A percentile compares a stretch with the other conserved stretches of the same genome.
Evolutionary conservation across 1,140 invertebrate species (phyloP).

Genomic region (Metopolophium dirhodum): DNA sequence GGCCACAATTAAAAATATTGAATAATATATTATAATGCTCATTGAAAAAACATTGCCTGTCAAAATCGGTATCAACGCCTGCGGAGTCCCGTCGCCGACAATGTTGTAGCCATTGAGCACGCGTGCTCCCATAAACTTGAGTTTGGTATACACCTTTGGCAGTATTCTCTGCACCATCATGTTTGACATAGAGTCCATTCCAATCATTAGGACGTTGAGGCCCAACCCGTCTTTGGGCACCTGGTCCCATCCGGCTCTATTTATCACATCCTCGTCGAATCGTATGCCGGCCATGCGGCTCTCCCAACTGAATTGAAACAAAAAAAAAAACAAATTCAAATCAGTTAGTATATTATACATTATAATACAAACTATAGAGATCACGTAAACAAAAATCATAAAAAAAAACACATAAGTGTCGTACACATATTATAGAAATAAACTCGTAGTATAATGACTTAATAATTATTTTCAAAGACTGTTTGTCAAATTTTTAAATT

Average conservation of each 20-base stretch:
- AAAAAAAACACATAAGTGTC: too few relatives aligned
- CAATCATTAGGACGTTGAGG: slow-evolving; percentile 86
- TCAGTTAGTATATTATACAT: too few relatives aligned
- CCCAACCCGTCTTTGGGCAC: slow-evolving; percentile 66
- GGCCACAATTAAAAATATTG: not conserved
- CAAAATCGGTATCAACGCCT: slow-evolving; percentile 88
- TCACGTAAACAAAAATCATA: not conserved
- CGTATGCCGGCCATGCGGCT: slow-evolving; percentile 68
- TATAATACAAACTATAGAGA: too few relatives aligned
- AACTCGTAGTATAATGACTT: not conserved
- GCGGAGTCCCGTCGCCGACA: slow-evolving; percentile 92
- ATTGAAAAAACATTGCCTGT: slow-evolving; percentile 68
- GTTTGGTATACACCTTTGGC: slow-evolving; percentile 79
- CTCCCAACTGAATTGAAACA: slow-evolving; percentile 66
- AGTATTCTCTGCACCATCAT: slow-evolving; percentile 87
- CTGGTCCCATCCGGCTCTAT: slow-evolving; percentile 66
- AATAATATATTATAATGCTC: not conserved
- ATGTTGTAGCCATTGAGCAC: slow-evolving; percentile 87
- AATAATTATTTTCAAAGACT: not conserved
- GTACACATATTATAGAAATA: not conserved
- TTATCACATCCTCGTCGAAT: slow-evolving; percentile 64
- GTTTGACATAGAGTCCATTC: slow-evolving; percentile 88
- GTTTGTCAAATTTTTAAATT: not conserved
- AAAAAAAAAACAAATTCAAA: not conserved
- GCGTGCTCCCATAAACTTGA: slow-evolving; percentile 74